Evolutionary conservation across 2,797 vertebrate genomes (phyloP), one percentile per base, ranked within the genome.

Genomic region (Botia almorhae): DNA sequence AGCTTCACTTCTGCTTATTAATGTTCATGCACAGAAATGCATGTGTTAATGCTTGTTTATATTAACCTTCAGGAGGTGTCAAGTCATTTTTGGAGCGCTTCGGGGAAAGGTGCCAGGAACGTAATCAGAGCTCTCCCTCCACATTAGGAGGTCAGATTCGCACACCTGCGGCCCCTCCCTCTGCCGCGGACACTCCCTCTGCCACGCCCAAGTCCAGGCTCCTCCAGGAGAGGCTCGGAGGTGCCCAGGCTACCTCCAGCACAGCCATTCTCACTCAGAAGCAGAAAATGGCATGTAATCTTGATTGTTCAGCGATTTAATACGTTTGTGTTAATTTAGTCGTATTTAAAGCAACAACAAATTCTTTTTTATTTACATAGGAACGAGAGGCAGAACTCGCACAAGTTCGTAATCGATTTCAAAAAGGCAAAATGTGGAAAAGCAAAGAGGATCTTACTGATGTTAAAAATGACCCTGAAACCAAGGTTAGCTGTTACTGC

Each of bases 31-130:
- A 11, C 51, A n/a, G 6, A 26, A 56, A 14, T 71, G 1, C 11
- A 17, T 0, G 4, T 29, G 0, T 36, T 21, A 53, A 4, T 17
- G 0, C 33, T 76, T 71, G 6, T 46, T 82, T 43, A 5, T 72
- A 13, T 50, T 88, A 1, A 86, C 89, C 74, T 61, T 58, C 1
- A 86, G 90, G 87, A 84, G 96, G 91, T 84, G 94, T 97, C 13
- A 98, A 98, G 83, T 94, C 96, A 82, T 98, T 98, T 85, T 89
- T 97, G 91, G 96, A 97, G 86, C 95, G 94, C 65, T 98, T 99
- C 91, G 96, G 94, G 69, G 97, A 98, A 82, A 89, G 87, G 84
- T 97, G 94, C 85, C 95, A 96, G 78, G 95, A 98, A 65, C 93
- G 87, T 7, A 90, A 85, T 82, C 69, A 92, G 29, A 92, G 90